Percentiles rank a stretch among this genome's conserved stretches.
phyloP scores from a whole-genome alignment of 2,113 vertebrate genomes.

The Casuarius casuarius region DNA sequence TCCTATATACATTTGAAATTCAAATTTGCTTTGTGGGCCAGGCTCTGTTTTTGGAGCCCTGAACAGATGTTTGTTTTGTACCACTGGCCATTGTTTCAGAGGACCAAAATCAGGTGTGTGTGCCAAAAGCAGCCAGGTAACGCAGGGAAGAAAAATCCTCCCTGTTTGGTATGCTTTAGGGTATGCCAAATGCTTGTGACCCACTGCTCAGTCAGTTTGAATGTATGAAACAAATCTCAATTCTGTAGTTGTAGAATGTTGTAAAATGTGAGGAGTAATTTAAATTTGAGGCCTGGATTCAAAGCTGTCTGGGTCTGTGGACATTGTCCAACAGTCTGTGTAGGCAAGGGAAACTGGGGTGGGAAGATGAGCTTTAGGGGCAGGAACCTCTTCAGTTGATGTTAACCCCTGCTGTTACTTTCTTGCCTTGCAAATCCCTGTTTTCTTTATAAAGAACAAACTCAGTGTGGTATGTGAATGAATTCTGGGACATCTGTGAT shows the following conservation, averaged over 20 bases:
- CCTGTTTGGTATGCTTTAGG: background rate
- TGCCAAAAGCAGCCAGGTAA: background rate
- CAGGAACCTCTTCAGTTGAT: background rate
- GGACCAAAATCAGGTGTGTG: fast-evolving
- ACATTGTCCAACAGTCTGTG: background rate
- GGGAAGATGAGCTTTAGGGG: background rate
- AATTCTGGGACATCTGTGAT: no score
- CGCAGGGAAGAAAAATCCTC: background rate
- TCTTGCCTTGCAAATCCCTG: background rate
- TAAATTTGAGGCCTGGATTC: background rate
- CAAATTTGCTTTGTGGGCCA: background rate
- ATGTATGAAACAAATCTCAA: background rate
- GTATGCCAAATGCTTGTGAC: background rate
- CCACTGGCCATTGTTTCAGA: background rate
- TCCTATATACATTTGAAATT: background rate
- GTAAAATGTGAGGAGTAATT: fast-evolving
- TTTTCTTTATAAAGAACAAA: no score
- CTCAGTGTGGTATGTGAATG: no score
- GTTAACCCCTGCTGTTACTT: background rate
- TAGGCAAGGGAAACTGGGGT: background rate
- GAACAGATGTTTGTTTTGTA: background rate
- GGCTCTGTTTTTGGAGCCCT: background rate
- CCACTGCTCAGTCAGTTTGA: background rate
- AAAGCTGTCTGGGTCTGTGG: background rate
- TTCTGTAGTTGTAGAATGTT: background rate